Evolutionary conservation across 2,113 vertebrate species (phyloP), one percentile per base, ranked within the genome.

Genomic region (Cyrtonyx montezumae): DNA sequence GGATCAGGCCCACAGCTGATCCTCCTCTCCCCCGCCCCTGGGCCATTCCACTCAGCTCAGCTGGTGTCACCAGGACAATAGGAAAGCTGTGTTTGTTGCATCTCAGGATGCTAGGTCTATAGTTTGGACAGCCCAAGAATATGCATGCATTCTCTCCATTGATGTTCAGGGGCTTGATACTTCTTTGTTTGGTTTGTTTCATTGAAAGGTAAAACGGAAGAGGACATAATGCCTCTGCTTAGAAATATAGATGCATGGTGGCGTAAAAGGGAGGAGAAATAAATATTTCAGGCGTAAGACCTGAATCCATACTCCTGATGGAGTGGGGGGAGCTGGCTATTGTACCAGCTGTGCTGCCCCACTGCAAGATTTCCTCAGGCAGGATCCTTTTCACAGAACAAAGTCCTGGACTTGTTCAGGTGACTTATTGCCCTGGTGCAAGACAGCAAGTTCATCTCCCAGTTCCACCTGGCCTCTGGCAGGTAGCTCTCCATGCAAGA

Each of bases 1-100:
- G 95, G 96, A 96, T 97, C 95, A 97, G 92, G 91, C 91, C 96
- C 96, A 87, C 91, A 96, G 97, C 94, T 95, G 96, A 93, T 95
- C 70, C 95, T 77, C 37, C 70, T 71, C 69, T 65, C 78, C 70
- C 68, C 88, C 46, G 61, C 59, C 87, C 67, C 84, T 61, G 55
- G 81, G 89, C 93, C 62, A 81, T 94, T 93, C 89, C 95, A 85
- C 56, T 65, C 83, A 21, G 91, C 96, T 96, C 97, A 96, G 97
- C 96, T 94, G 95, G 95, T 87, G 90, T 67, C 75, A 69, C 84
- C 66, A 0, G 3, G 79, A 96, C 95, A 96, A 96, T 94, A 20
- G 87, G 58, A 46, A 48, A 59, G 63, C 94, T 73, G 76, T 28
- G 70, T 49, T 70, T 58, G 63, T 75, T 11, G 4, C 84, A 55